Conservation (phyloP, 2,888 invertebrate genomes). For the Portevinia maculata region DNA sequence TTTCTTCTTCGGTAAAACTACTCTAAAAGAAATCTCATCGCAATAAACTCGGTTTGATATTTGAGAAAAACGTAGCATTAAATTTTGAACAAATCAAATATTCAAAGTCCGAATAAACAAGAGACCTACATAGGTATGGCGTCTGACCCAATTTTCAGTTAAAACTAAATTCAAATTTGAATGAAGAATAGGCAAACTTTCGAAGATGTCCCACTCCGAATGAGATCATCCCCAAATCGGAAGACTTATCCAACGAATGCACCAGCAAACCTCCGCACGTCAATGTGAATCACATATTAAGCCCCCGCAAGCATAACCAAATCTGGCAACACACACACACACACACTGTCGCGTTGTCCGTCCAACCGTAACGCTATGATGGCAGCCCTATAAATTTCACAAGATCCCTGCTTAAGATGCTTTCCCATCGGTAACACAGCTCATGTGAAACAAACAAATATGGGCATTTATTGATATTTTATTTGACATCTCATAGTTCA, state of each 20-base stretch:
- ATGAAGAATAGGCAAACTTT: conserved; percentile 23
- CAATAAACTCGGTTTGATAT: too few relatives aligned
- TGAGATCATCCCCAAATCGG: conserved; percentile 58
- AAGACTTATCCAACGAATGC: conserved; percentile 20
- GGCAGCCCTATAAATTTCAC: conserved; percentile 59
- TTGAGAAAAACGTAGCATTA: too few relatives aligned
- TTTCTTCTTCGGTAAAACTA: too few relatives aligned
- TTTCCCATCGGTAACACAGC: conserved; percentile 26
- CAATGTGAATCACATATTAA: conserved; percentile 33
- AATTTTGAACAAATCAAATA: too few relatives aligned
- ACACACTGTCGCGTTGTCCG: too few relatives aligned
- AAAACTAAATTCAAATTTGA: conserved; percentile 1
- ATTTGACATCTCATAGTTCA: conserved; percentile 59
- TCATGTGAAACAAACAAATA: conserved; percentile 25
- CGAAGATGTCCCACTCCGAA: conserved; percentile 38
- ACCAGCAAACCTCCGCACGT: conserved; percentile 13
- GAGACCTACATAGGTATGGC: background rate
- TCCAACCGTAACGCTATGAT: conserved; percentile 35
- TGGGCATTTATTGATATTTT: conserved; percentile 57
- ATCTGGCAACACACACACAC: conserved; percentile 17
- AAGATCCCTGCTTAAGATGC: conserved; percentile 17
- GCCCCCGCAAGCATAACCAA: conserved; percentile 46
- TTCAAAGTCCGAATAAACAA: too few relatives aligned
- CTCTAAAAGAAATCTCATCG: too few relatives aligned
- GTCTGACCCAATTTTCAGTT: conserved; percentile 46